A percentile compares a stretch with the other conserved stretches of the same genome.
Evolutionary conservation across 1,140 invertebrate genomes (phyloP).

Genomic region (Zaprionus lachaisei): DNA sequence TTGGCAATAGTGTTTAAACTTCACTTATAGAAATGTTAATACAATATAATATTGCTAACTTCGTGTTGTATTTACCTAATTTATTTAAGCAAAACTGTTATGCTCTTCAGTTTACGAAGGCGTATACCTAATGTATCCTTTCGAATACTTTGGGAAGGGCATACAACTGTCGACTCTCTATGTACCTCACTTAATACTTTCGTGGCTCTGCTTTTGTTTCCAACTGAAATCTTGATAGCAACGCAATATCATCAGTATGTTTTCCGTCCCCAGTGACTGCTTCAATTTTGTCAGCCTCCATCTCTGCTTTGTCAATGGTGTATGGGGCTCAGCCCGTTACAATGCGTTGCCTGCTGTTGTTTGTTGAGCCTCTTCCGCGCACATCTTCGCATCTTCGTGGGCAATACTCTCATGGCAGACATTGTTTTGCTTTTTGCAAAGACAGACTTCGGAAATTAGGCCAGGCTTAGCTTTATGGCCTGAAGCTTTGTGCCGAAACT

Average conservation of each 20-base stretch:
- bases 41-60: too few relatives aligned
- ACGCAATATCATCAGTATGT: slow-evolving; percentile 58
- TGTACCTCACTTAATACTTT: not conserved
- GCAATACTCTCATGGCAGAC: slow-evolving; percentile 45
- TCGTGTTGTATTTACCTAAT: too few relatives aligned
- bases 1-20: not conserved
- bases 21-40: not conserved
- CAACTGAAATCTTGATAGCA: slow-evolving; percentile 61
- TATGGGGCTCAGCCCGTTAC: slow-evolving; percentile 3
- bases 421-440: slow-evolving; percentile 46
- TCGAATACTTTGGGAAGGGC: not conserved
- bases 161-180: not conserved
- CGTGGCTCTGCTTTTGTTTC: slow-evolving; percentile 9
- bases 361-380: slow-evolving; percentile 40
- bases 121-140: not conserved
- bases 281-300: slow-evolving; percentile 39
- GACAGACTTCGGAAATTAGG: slow-evolving; percentile 64
- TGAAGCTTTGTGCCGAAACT: slow-evolving; percentile 35
- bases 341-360: slow-evolving; percentile 22
- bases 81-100: not conserved
- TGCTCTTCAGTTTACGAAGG: not conserved
- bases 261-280: slow-evolving; percentile 39
- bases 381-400: slow-evolving; percentile 38
- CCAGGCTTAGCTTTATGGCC: slow-evolving; percentile 56
- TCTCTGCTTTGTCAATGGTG: not conserved